These are phyloP conservation scores for Pristionchus fissidentatus DNA, from an alignment of 2,888 invertebrate genomes.

Conservation along the genomic window DNA sequence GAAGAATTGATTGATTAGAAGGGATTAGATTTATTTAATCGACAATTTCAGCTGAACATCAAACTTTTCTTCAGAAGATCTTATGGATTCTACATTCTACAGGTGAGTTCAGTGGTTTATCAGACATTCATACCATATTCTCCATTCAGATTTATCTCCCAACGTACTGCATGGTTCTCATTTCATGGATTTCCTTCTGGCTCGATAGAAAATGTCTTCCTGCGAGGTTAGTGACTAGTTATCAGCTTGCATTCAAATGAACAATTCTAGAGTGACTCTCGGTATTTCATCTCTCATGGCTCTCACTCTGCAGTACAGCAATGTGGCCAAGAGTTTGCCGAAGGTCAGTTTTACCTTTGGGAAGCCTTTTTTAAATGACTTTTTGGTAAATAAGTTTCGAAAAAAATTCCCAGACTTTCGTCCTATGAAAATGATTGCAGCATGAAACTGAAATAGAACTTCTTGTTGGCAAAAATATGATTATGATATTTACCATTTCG, in stretches of 20 bases:
- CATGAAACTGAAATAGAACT: not conserved
- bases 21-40: not conserved
- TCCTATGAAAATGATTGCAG: not conserved
- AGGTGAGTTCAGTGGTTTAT: too few species aligned
- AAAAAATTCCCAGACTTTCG: too few species aligned
- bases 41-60: slow-evolving; percentile 70
- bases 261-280: slow-evolving; percentile 62
- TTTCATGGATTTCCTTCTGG: slow-evolving; percentile 76
- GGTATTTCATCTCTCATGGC: slow-evolving; percentile 75
- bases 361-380: not conserved
- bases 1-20: not conserved
- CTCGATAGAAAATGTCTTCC: slow-evolving; percentile 69
- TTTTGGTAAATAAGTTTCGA: too few species aligned
- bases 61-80: slow-evolving; percentile 72
- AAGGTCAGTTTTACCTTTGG: slow-evolving; percentile 65
- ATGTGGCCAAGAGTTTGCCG: slow-evolving; percentile 72
- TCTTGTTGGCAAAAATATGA: not conserved
- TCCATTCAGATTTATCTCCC: slow-evolving; percentile 72
- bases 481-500: not conserved
- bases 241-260: not conserved
- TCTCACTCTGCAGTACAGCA: slow-evolving; percentile 74
- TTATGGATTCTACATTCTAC: slow-evolving; percentile 74
- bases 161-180: slow-evolving; percentile 75
- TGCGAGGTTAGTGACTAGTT: slow-evolving; percentile 49
- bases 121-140: not conserved